Percentiles rank a stretch among this genome's conserved stretches.
These are phyloP conservation scores for Tichodroma muraria DNA, from an alignment of 2,113 vertebrate species.

Conservation along the genomic window DNA sequence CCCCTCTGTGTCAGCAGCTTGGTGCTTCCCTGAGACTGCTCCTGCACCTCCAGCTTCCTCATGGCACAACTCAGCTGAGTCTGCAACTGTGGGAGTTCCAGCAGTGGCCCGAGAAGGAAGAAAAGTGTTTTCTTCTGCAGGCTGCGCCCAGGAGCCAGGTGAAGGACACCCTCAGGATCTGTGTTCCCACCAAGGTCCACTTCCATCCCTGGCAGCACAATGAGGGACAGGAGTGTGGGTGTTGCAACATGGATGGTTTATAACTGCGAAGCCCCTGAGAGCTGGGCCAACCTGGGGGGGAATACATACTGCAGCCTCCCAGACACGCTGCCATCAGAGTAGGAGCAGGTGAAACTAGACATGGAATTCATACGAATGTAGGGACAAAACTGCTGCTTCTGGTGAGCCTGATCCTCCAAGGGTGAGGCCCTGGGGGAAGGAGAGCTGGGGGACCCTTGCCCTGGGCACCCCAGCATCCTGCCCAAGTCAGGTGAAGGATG, in stretches of 20 bases:
- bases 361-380: rapidly evolving
- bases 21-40: neutral
- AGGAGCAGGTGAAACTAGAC: neutral
- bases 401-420: neutral
- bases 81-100: neutral
- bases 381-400: neutral
- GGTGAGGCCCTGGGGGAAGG: neutral
- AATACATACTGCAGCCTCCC: neutral
- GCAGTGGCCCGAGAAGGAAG: neutral
- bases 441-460: neutral
- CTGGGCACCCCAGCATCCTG: neutral
- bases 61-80: neutral
- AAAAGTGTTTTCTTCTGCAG: neutral
- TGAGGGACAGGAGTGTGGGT: rapidly evolving
- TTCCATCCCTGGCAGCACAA: neutral
- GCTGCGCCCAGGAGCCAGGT: neutral
- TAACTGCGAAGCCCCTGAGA: rapidly evolving
- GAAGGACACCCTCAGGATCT: neutral
- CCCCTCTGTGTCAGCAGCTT: rapidly evolving
- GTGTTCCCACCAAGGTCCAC: neutral
- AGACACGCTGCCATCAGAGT: neutral
- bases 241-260: neutral
- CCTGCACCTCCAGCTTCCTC: neutral
- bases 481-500: neutral
- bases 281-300: neutral